Conservation (phyloP, 2,888 invertebrate species). For the Stenotaenia linearis region DNA sequence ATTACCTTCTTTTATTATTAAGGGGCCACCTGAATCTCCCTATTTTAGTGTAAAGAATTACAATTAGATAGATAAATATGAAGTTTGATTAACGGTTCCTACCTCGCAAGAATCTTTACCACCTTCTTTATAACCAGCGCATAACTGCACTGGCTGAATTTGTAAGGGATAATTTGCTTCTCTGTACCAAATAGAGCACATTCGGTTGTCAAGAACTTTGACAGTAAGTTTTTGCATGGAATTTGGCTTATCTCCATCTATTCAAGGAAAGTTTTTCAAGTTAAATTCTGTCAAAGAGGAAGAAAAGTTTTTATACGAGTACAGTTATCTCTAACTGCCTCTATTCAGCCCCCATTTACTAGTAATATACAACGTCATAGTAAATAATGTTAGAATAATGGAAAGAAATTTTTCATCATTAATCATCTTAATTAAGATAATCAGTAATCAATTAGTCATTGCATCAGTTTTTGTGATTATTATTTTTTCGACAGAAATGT, state of each 20-base stretch:
- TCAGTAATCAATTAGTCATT: too few species aligned
- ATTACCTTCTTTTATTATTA: conserved; percentile 57
- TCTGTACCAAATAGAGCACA: conserved; percentile 70
- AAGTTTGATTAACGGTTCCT: conserved; percentile 3
- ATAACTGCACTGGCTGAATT: conserved; percentile 61
- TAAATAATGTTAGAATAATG: too few species aligned
- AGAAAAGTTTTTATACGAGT: too few species aligned
- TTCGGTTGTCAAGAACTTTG: conserved; percentile 64
- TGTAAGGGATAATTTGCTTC: conserved; percentile 68
- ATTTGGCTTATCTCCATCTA: not conserved
- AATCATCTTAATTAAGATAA: too few species aligned
- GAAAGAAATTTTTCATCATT: too few species aligned
- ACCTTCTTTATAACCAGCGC: conserved; percentile 42
- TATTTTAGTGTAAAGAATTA: conserved; percentile 47
- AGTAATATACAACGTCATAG: too few species aligned
- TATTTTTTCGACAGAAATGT: too few species aligned
- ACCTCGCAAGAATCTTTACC: conserved; percentile 43
- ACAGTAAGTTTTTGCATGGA: conserved; percentile 63
- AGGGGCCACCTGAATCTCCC: conserved; percentile 85
- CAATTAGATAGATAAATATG: not conserved
- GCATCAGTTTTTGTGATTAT: too few species aligned
- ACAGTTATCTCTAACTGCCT: too few species aligned
- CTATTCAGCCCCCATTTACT: too few species aligned
- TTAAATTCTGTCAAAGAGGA: too few species aligned
- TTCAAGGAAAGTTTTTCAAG: not conserved